These are phyloP conservation scores for Thaumatotibia leucotreta DNA, from an alignment of 1,140 invertebrate species.

Conservation along the genomic window DNA sequence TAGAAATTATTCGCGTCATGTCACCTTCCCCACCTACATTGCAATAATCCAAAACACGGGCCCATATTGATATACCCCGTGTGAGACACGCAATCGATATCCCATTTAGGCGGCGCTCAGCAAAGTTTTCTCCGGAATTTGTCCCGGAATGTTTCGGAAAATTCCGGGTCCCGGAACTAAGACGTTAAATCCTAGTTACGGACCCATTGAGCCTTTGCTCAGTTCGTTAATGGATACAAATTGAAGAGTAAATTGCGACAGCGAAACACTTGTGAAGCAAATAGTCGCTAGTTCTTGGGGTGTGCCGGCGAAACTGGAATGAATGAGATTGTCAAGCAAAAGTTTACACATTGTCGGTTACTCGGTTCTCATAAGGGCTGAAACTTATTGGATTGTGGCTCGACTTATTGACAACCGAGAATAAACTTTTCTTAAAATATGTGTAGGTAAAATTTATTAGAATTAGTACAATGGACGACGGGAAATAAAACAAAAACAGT, in stretches of 20 bases:
- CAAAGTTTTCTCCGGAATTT: constrained; percentile 19
- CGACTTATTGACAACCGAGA: not conserved
- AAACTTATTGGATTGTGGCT: no score
- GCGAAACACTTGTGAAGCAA: constrained; percentile 22
- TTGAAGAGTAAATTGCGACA: constrained; percentile 49
- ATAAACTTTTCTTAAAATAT: no score
- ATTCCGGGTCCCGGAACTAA: constrained; percentile 60
- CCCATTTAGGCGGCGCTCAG: not conserved
- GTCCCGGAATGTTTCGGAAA: constrained; percentile 53
- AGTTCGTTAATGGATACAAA: constrained; percentile 64
- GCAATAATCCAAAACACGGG: not conserved
- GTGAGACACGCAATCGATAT: not conserved
- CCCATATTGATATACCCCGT: not conserved
- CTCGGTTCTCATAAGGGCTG: no score
- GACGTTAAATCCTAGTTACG: constrained; percentile 68
- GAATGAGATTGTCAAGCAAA: no score
- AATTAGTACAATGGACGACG: no score
- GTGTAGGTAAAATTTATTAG: no score
- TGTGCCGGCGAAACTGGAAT: not conserved
- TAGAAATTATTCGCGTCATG: no score
- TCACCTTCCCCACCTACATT: not conserved
- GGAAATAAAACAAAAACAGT: no score
- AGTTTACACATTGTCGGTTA: no score
- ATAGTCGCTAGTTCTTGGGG: not conserved
- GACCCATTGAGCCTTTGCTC: constrained; percentile 58